Evolutionary conservation across 2,888 invertebrate genomes (phyloP), one percentile per base, ranked within the genome.

Genomic region (Nemurella pictetii): DNA sequence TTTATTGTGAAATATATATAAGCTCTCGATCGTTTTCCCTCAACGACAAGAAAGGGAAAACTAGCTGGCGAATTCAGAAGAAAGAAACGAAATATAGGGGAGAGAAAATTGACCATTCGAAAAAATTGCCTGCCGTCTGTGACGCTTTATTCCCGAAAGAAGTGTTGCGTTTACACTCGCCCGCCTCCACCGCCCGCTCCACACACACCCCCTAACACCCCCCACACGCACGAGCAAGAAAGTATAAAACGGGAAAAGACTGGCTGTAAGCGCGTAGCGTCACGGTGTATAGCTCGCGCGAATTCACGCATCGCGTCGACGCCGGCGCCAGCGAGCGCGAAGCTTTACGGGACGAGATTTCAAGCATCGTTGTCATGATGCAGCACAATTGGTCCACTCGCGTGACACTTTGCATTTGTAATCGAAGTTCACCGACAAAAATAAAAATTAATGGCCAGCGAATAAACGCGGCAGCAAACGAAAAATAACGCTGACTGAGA

Each of bases 1-100:
- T 85, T 85, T 85, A 84, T 85, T 83, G 85, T 85, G 80, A 85
- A 83, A 85, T 85, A 85, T 83, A 85, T 85, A 85, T 85, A 80
- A 32, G 74, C 80, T 25, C 80, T 73, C 80, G 28, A 80, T 85
- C 80, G 30, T 32, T 75, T 75, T 73, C 83, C 26, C 35, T 75
- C 80, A 36, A 26, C 35, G 26, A 4, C 80, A 12, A 55, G 55
- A 55, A 55, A 55, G 80, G 29, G 80, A 81, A 81, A 35, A 32
- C 35, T n/a, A 29, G 30, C 26, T 28, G 29, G 80, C 80, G 29
- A 30, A 35, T 26, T 30, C 32, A 26, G 2, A 7, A 35, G 80
- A 81, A 35, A 35, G 27, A 81, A 26, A 32, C 26, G 36, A 36
- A 75, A 28, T 75, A n/a, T 75, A 26, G 36, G 32, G 32, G 32